phyloP scores from a whole-genome alignment of 2,113 vertebrate genomes.

The Pampusana beccarii region DNA sequence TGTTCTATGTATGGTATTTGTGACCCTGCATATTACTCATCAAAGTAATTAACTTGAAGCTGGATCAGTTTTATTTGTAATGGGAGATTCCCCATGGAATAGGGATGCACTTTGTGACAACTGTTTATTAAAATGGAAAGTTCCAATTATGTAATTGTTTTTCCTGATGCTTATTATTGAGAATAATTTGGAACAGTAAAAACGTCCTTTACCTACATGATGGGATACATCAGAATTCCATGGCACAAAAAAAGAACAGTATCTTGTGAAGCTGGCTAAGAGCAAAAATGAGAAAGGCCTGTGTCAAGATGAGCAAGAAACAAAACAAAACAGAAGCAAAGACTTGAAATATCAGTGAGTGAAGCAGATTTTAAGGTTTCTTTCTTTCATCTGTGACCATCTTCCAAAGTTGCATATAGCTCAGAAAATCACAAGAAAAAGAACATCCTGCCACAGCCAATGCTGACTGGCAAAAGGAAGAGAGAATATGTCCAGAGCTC shows the following conservation, averaged over 20 bases:
- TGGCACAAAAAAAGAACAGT: background rate
- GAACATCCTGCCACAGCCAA: background rate
- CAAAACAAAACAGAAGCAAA: background rate
- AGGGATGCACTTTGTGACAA: fast-evolving
- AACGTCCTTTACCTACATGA: background rate
- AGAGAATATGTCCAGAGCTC: background rate
- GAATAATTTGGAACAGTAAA: background rate
- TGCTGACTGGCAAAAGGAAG: background rate
- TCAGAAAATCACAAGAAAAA: background rate
- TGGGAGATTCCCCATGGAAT: background rate
- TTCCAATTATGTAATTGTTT: background rate
- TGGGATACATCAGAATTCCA: background rate
- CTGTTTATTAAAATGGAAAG: background rate
- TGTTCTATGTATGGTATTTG: background rate
- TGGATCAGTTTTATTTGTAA: background rate
- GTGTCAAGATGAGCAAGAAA: background rate
- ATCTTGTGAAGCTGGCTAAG: background rate
- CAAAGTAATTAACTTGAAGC: background rate
- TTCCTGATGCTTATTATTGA: background rate
- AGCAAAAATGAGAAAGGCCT: background rate
- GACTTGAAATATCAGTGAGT: background rate
- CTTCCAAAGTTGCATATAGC: background rate
- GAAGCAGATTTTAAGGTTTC: background rate
- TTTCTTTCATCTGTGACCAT: background rate
- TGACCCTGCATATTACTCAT: background rate